phyloP scores from a whole-genome alignment of 2,797 vertebrate species.

The Peromyscus nudipes region DNA sequence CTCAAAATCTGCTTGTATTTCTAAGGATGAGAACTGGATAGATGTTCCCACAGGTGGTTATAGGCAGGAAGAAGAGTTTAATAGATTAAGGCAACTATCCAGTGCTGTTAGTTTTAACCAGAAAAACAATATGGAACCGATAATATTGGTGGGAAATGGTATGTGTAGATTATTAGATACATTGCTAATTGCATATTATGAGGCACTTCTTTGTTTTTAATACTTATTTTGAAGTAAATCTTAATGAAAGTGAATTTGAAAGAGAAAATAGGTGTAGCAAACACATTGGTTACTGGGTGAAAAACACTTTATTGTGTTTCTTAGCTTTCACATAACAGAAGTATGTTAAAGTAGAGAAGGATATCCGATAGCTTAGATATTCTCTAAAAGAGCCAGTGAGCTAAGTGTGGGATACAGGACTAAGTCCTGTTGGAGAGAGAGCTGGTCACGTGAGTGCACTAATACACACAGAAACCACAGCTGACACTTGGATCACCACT shows the following conservation, averaged over 20 bases:
- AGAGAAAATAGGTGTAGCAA: slow-evolving; percentile 23
- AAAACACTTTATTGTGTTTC: neutral
- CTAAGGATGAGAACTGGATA: slow-evolving; percentile 26
- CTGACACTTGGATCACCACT: neutral
- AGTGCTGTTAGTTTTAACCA: slow-evolving; percentile 41
- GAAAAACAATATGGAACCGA: slow-evolving; percentile 60
- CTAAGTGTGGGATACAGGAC: neutral
- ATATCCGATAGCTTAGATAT: slow-evolving; percentile 21
- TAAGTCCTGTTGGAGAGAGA: neutral
- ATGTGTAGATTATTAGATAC: neutral
- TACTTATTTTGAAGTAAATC: slow-evolving; percentile 24
- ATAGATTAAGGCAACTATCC: neutral
- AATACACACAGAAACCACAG: neutral
- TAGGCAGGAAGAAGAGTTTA: slow-evolving; percentile 2
- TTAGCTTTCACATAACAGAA: slow-evolving; percentile 38
- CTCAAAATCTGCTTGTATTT: slow-evolving; percentile 38
- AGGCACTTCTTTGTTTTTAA: slow-evolving; percentile 54
- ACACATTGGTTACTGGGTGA: neutral
- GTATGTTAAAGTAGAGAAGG: neutral
- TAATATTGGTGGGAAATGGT: neutral
- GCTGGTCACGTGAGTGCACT: neutral
- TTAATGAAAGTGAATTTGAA: slow-evolving; percentile 2
- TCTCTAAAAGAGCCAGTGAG: neutral
- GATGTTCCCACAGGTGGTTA: neutral
- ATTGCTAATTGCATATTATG: slow-evolving; percentile 37